Percentiles rank a stretch among this genome's conserved stretches.
Conservation (phyloP, 2,888 invertebrate species). For the Nemoura dubitans region DNA sequence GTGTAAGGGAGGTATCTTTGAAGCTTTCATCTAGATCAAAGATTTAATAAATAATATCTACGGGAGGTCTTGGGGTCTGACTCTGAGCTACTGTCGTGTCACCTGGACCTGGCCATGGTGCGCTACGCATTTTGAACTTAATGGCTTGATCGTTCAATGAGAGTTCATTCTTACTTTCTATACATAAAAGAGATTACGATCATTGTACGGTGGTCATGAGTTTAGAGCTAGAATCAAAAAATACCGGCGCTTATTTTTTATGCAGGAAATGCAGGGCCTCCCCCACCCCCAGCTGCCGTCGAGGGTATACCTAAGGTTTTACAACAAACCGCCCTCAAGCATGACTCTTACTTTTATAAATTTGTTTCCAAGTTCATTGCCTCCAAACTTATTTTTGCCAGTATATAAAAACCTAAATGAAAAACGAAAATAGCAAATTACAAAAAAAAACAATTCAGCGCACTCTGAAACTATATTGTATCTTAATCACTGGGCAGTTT, state of each 20-base stretch:
- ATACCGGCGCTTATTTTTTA: not conserved
- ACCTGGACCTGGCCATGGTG: not conserved
- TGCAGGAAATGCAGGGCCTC: not conserved
- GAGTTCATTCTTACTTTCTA: not conserved
- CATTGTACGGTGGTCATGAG: too few relatives aligned
- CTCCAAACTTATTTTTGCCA: not conserved
- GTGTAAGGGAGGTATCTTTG: not conserved
- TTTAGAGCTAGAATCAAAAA: not conserved
- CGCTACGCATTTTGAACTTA: not conserved
- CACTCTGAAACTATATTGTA: not conserved
- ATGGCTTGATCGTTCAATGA: not conserved
- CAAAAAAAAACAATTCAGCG: not conserved
- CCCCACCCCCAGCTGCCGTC: not conserved
- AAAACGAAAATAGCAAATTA: not conserved
- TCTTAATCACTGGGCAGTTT: not conserved
- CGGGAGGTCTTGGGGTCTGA: not conserved
- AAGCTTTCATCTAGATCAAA: not conserved
- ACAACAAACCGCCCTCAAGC: not conserved
- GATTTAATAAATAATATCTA: conserved; percentile 5
- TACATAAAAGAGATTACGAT: too few relatives aligned
- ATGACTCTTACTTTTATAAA: not conserved
- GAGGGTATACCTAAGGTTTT: not conserved
- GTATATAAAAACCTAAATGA: not conserved
- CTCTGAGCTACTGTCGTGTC: conserved; percentile 15
- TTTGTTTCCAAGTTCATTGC: not conserved